Conservation (phyloP, 30 jellyfish, hydroid and myxozoan genomes). For the Cassiopea andromeda region DNA sequence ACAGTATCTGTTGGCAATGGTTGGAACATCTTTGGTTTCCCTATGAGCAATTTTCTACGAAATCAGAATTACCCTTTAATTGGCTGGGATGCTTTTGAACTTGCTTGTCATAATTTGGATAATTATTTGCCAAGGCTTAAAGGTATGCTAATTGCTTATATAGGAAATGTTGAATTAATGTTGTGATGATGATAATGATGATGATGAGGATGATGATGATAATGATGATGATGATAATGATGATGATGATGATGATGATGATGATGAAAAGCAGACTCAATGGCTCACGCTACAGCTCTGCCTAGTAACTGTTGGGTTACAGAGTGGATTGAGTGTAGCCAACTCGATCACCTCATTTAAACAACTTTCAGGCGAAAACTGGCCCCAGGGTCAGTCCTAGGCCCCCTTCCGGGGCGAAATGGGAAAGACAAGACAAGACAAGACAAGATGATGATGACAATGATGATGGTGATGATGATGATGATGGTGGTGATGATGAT, state of each 20-base stretch:
- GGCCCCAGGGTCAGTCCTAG: neutral
- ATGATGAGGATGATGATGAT: neutral
- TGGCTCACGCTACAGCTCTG: neutral
- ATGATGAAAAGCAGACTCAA: neutral
- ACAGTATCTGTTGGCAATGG: neutral
- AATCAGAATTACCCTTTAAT: slow-evolving; percentile 42
- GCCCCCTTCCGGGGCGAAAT: neutral
- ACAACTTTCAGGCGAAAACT: neutral
- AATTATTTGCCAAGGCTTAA: slow-evolving; percentile 67
- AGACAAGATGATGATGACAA: too few relatives aligned
- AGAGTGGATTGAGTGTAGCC: neutral
- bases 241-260: neutral
- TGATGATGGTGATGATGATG: neutral
- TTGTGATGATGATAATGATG: neutral
- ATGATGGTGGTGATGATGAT: neutral
- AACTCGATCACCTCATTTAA: neutral
- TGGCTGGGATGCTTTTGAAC: slow-evolving; percentile 80
- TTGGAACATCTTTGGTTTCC: slow-evolving; percentile 59
- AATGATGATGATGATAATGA: neutral
- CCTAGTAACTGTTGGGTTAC: neutral
- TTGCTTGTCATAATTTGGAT: slow-evolving; percentile 85
- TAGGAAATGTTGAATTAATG: neutral
- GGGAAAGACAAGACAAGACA: neutral
- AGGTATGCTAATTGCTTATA: slow-evolving; percentile 33
- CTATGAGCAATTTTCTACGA: slow-evolving; percentile 69